Conservation (phyloP, 2,113 vertebrate genomes). For the Dissostichus mawsoni region DNA sequence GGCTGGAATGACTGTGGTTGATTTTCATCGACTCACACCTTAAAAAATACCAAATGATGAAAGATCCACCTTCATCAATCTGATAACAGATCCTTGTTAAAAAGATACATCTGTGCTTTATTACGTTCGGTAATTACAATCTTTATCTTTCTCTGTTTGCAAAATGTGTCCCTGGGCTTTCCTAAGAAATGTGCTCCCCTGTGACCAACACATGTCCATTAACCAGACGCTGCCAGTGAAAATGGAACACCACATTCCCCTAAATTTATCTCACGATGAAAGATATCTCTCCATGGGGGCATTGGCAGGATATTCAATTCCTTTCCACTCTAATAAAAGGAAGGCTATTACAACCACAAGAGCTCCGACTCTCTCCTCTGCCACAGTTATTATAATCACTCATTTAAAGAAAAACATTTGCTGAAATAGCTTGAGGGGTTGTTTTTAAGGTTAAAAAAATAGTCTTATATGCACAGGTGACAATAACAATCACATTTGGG, state of each 20-base stretch:
- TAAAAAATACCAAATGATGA: neutral
- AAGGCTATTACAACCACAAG: slow-evolving; percentile 19
- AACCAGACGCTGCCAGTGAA: slow-evolving; percentile 22
- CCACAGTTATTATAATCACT: slow-evolving; percentile 1
- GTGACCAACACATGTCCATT: slow-evolving; percentile 28
- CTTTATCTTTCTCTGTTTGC: neutral
- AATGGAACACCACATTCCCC: slow-evolving; percentile 5
- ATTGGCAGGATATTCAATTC: neutral
- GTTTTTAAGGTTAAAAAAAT: neutral
- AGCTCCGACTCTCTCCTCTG: neutral
- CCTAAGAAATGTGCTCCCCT: neutral
- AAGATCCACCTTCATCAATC: slow-evolving; percentile 13
- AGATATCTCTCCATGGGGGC: neutral
- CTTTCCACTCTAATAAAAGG: neutral
- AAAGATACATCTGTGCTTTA: neutral
- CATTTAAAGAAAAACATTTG: slow-evolving; percentile 13
- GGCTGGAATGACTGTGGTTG: neutral
- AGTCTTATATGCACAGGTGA: neutral
- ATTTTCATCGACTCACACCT: slow-evolving; percentile 2
- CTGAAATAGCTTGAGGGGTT: neutral
- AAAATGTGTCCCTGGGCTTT: slow-evolving; percentile 1
- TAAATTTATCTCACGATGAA: slow-evolving; percentile 20
- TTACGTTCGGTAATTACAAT: slow-evolving; percentile 5
- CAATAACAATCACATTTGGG: neutral
- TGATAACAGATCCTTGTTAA: neutral